Base-by-base conservation (phyloP, 1,140 invertebrate genomes). In the Trichomalopsis sarcophagae region DNA sequence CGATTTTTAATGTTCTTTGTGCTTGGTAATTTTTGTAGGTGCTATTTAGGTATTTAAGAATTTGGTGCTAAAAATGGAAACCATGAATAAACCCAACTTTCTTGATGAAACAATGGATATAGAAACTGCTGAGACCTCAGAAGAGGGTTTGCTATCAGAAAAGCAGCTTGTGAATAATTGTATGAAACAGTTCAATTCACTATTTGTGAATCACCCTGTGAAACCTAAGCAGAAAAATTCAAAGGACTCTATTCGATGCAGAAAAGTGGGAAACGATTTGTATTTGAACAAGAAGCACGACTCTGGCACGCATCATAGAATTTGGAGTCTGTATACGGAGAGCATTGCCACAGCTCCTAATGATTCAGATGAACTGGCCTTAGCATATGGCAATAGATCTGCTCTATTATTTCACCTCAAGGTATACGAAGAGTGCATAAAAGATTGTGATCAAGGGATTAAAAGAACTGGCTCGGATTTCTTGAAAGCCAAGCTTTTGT, bases 161-260 rank as follows among this genome's bases (percentile, higher is more conserved):
- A 62, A 62, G 6, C 55, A 62, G n/a, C 55, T 62, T 62, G 55
- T 62, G 55, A 62, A 62, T 62, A 62, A 62, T 62, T 62, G 21
- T 62, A 62, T 62, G 55, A 62, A 62, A n/a, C 2, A 62, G 17
- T 62, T 5, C 5, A 17, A 62, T 62, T 62, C 55, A 21, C 17
- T 62, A 5, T 62, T 62, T 62, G 5, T n/a, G 4, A 62, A 62
- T n/a, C 21, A 62, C n/a, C 55, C 55, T 62, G 55, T 62, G 3
- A 62, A 62, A 21, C 55, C 55, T 62, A 62, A 62, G 21, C 55
- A 62, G 17, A 62, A 62, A 62, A 62, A 62, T 62, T 17, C 55
- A 21, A 62, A 62, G 17, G 55, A 62, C 55, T 62, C 55, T 6
- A 62, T 62, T 6, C 14, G 55, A n/a, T 96, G 96, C 23, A 69